Base-by-base conservation (phyloP, 2,888 invertebrate genomes). In the Scelioninae gen. 2 region DNA sequence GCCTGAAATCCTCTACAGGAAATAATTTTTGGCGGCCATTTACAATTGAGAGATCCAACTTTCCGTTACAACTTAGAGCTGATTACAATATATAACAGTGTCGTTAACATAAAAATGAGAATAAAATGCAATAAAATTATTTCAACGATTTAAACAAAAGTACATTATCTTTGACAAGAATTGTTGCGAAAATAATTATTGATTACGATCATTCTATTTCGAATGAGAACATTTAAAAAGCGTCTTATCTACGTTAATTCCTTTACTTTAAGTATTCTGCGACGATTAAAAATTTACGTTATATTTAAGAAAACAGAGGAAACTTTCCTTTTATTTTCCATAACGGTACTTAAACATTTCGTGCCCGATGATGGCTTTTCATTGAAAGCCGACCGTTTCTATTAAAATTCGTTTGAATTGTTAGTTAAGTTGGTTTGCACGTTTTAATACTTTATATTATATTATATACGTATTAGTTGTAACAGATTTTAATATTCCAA, bases 381-480 rank as follows among this genome's bases (percentile, higher is more conserved):
- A 18, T 39, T 39, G 11, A 28, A 33, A 52, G 28, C 22, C 22
- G 37, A 43, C 5, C 50, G 16, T 37, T 58, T 60, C 50, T 25
- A 67, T 41, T 16, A 11, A 31, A 22, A 60, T 46, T 22, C 43
- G 45, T 46, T 69, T 25, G 19, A 53, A 55, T 72, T 71, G 64
- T 71, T 72, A 65, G 53, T 72, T 72, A 72, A 72, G 71, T 65
- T 65, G 65, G 28, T 72, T 60, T 60, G 53, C 52, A 64, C 58
- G 55, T 71, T 71, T 70, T 35, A 58, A 71, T 45, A 45, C 53
- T 64, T 71, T 71, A 64, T 70, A 70, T 58, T 64, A 64, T 70
- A 70, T 58, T 64, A 70, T 57, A 48, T 55, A 11, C 37, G 46
- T 31, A 70, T 70, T 63, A 63, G 57, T 63, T 50, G 28, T 63